Percentiles rank a stretch among this genome's conserved stretches.
Conservation (phyloP, 2,113 vertebrate species). For the Oncorhynchus kisutch region DNA sequence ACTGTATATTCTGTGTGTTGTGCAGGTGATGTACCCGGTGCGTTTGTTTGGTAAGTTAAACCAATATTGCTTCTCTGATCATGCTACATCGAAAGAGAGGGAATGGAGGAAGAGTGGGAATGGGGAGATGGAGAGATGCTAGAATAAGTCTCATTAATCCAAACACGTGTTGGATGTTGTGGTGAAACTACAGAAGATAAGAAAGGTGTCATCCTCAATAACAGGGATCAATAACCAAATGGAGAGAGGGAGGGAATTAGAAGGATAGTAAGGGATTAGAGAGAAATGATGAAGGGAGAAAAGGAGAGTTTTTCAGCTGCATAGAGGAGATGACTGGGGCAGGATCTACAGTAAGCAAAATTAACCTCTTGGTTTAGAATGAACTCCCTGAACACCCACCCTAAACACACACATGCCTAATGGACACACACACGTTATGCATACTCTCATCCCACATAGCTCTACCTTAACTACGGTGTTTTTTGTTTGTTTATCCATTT, state of each 20-base stretch:
- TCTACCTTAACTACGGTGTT: neutral
- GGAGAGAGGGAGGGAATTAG: neutral
- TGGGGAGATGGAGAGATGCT: neutral
- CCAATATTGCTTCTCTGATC: neutral
- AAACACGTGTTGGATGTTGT: neutral
- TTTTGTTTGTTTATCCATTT: constrained; percentile 28
- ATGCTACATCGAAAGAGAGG: neutral
- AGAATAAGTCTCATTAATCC: neutral
- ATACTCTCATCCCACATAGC: constrained; percentile 24
- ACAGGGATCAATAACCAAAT: neutral
- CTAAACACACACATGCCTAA: neutral
- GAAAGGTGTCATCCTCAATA: neutral
- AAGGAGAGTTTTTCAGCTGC: neutral
- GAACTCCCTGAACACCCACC: neutral
- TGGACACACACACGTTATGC: constrained; percentile 3
- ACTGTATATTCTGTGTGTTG: neutral
- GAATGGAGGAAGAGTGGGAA: no score
- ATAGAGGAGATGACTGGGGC: neutral
- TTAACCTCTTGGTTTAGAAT: neutral
- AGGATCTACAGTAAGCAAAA: neutral
- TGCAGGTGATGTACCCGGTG: constrained; percentile 30
- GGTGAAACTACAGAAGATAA: neutral
- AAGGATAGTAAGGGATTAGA: neutral
- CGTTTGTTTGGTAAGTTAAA: constrained; percentile 6
- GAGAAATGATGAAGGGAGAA: neutral